Evolutionary conservation across 2,113 vertebrate genomes (phyloP).

Genomic region (Tenebrosternarchus preto): DNA sequence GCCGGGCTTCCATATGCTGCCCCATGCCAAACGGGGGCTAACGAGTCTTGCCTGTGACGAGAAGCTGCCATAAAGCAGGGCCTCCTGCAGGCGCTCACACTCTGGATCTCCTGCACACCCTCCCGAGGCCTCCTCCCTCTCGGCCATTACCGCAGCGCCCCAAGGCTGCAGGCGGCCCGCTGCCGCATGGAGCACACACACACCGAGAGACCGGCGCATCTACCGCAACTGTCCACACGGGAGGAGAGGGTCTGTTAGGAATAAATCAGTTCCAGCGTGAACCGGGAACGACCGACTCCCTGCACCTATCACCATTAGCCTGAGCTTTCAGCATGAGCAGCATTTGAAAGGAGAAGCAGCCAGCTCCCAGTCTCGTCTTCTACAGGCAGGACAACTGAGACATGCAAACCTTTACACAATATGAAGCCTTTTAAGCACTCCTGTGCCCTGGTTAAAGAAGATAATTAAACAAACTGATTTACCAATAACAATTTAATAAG

Average conservation of each 20-base stretch:
- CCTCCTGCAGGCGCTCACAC: constrained; percentile 60
- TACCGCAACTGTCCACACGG: constrained; percentile 25
- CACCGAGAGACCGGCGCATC: constrained; percentile 52
- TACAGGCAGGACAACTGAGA: no score
- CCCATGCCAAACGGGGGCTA: constrained; percentile 63
- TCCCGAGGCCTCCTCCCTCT: constrained; percentile 35
- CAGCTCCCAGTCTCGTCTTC: no score
- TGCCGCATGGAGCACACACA: constrained; percentile 43
- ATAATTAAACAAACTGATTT: constrained; percentile 76
- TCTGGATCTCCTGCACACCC: constrained; percentile 54
- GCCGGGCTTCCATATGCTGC: constrained; percentile 66
- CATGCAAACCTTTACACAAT: neutral
- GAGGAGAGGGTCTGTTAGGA: no score
- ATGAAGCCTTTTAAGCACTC: constrained; percentile 19
- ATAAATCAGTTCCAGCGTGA: no score
- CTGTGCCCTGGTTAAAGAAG: constrained; percentile 57
- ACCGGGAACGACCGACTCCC: no score
- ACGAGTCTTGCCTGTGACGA: constrained; percentile 64
- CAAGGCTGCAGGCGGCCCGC: constrained; percentile 49
- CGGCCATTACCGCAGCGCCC: constrained; percentile 18
- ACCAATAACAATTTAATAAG: constrained; percentile 65
- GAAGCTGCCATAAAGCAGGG: constrained; percentile 65
- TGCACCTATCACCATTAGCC: no score
- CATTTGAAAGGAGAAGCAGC: no score
- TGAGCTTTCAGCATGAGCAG: no score